Evolutionary conservation across 2,888 invertebrate genomes (phyloP), one percentile per base, ranked within the genome.

Genomic region (Fragum sueziense): DNA sequence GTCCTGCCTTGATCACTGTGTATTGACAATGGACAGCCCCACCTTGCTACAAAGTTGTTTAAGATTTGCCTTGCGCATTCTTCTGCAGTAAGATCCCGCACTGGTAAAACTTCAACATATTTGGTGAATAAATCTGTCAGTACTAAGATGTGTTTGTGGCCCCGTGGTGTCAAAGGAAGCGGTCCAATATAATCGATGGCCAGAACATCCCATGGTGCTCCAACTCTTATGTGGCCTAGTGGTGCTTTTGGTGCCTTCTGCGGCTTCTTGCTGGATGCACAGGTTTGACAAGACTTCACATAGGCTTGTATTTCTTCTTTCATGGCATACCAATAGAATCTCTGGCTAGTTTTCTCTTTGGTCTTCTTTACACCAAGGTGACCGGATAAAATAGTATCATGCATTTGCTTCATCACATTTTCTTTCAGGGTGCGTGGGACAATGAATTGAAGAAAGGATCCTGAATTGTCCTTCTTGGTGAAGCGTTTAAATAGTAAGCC

Each of bases 141-240:
- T 17, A 70, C 73, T 1, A 81, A n/a, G 27, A 84, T 79, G 37
- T 76, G 76, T 27, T 47, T 25, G 37, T 80, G 74, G 9, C 62
- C 75, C 68, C 76, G 71, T 7, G 51, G 54, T 20, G 74, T 80
- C 17, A 37, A 14, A 59, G 80, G 78, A 4, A 85, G 67, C n/a
- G 80, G 80, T 11, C 79, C 82, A 0, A 74, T 22, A 61, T 77
- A 75, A 22, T 83, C 77, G 6, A 68, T 51, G 14, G 76, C 73
- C n/a, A 79, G 1, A 0, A 59, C 37, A 29, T 82, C 76, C 62
- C 75, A 54, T 20, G 82, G 76, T 17, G 54, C 20, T 95, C 96
- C 90, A 97, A 98, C 94, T 96, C 97, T 33, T 96, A 96, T 91
- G 98, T 98, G 4, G 20, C 74, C 61, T n/a, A 74, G n/a, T n/a